A percentile compares a stretch with the other conserved stretches of the same genome.
phyloP scores from a whole-genome alignment of 92 coral and sea anemone genomes.

The Nematostella vectensis region DNA sequence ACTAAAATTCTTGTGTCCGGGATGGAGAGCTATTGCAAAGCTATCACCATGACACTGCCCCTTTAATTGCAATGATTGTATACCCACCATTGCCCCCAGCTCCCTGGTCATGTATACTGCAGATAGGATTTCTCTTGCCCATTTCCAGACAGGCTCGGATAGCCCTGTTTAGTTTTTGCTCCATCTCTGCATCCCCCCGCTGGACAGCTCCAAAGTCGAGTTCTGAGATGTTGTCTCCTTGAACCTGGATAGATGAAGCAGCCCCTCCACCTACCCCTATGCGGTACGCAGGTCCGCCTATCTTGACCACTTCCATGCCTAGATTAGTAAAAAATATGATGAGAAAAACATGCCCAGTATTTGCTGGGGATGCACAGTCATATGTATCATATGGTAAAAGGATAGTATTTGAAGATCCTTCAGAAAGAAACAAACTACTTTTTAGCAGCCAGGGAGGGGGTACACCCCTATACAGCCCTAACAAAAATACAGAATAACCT shows the following conservation, averaged over 20 bases:
- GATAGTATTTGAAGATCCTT: constrained; percentile 1
- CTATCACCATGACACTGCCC: no score
- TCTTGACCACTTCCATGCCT: constrained; percentile 94
- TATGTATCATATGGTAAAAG: no score
- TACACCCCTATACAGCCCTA: no score
- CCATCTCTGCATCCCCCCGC: constrained; percentile 99
- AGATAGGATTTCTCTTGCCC: constrained; percentile 64
- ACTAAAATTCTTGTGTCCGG: no score
- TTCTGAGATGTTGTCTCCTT: constrained; percentile 93
- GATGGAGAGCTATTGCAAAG: no score
- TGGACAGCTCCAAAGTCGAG: constrained; percentile 99
- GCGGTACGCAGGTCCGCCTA: constrained; percentile 97
- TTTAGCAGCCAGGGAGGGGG: no score
- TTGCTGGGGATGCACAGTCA: background rate
- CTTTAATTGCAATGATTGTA: no score
- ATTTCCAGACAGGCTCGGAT: constrained; percentile 91
- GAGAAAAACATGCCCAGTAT: no score
- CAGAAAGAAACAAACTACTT: background rate
- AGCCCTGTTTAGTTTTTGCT: constrained; percentile 90
- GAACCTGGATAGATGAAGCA: constrained; percentile 94
- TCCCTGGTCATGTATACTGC: constrained; percentile 97
- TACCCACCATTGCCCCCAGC: constrained; percentile 97
- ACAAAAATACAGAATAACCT: no score
- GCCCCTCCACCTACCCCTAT: constrained; percentile 99
- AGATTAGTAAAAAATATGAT: background rate